A percentile compares a stretch with the other conserved stretches of the same genome.
phyloP scores from a whole-genome alignment of 1,140 invertebrate genomes.

The Apis mellifera region Amel_HAv3.1 CM009935.2:1581001-1581500 shows the following conservation, averaged over 20 bases:
- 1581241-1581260: constrained; percentile 48
- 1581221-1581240: constrained; percentile 29
- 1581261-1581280: constrained; percentile 53
- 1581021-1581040: neutral
- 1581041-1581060: constrained; percentile 22
- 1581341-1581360: too few species aligned
- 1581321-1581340: too few species aligned
- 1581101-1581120: constrained; percentile 77
- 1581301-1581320: too few species aligned
- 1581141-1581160: constrained; percentile 77
- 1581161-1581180: constrained; percentile 74
- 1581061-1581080: constrained; percentile 55
- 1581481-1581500: too few species aligned
- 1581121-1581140: constrained; percentile 74
- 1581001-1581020: neutral
- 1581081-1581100: constrained; percentile 71
- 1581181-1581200: constrained; percentile 78
- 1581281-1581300: too few species aligned
- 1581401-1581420: too few species aligned
- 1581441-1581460: too few species aligned
- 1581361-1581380: too few species aligned
- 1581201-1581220: constrained; percentile 72
- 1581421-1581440: too few species aligned
- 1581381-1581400: too few species aligned
- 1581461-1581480: too few species aligned